Percentiles rank a stretch among this genome's conserved stretches.
These are phyloP conservation scores for Baronia brevicornis DNA, from an alignment of 2,888 invertebrate species.

Conservation along the genomic window DNA sequence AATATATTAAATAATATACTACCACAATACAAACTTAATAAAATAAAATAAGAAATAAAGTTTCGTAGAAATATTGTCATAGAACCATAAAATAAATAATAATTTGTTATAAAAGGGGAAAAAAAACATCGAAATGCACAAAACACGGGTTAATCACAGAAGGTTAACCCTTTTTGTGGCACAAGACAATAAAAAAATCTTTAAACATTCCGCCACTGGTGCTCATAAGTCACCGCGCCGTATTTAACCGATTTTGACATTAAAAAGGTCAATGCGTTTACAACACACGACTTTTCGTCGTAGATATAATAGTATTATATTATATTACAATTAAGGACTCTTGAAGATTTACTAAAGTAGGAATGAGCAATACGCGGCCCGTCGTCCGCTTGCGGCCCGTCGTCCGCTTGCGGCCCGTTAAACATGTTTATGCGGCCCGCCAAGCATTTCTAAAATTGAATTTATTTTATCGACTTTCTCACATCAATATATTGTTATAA, in stretches of 20 bases:
- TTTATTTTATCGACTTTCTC: too few relatives aligned
- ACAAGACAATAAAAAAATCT: constrained; percentile 20
- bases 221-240: constrained; percentile 30
- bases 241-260: constrained; percentile 32
- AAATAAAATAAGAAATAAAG: not conserved
- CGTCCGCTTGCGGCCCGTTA: too few relatives aligned
- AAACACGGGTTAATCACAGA: constrained; percentile 25
- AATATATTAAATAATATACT: too few relatives aligned
- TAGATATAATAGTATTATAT: too few relatives aligned
- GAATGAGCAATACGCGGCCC: too few relatives aligned
- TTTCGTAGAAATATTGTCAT: not conserved
- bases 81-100: constrained; percentile 12
- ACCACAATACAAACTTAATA: not conserved
- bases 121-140: constrained; percentile 15
- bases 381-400: too few relatives aligned
- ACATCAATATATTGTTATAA: too few relatives aligned
- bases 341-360: too few relatives aligned
- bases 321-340: too few relatives aligned
- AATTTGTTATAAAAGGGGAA: constrained; percentile 9
- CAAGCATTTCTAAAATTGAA: too few relatives aligned
- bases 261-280: constrained; percentile 24
- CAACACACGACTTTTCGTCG: constrained; percentile 17
- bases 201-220: constrained; percentile 29
- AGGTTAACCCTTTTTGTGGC: constrained; percentile 23
- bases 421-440: too few relatives aligned